Conservation (phyloP, 2,113 vertebrate species). For the Aphyosemion australe region DNA sequence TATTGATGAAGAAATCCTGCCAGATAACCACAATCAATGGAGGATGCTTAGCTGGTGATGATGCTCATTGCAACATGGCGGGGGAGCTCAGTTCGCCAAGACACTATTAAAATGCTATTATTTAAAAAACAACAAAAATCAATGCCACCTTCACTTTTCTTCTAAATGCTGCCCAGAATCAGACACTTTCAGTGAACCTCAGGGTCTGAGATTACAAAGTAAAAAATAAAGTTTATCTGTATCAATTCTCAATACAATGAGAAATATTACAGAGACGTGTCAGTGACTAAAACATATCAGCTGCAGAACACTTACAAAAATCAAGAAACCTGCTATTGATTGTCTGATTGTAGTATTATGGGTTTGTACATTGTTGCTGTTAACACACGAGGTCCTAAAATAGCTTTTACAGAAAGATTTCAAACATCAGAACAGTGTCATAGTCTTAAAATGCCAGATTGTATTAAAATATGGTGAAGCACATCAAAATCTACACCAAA, state of each 20-base stretch:
- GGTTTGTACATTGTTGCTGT: no score
- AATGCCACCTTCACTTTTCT: background rate
- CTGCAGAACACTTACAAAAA: background rate
- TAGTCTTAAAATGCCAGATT: background rate
- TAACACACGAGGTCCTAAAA: background rate
- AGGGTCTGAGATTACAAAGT: no score
- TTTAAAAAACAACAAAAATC: background rate
- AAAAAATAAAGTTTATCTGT: no score
- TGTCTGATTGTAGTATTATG: no score
- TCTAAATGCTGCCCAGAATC: no score
- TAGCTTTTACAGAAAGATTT: background rate
- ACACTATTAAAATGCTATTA: no score
- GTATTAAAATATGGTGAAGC: background rate
- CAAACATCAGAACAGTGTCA: background rate
- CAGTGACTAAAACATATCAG: background rate
- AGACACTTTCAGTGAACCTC: no score
- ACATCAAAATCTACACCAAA: background rate
- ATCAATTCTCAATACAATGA: no score
- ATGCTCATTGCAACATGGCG: slow-evolving; percentile 20
- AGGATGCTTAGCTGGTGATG: slow-evolving; percentile 23
- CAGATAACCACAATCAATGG: slow-evolving; percentile 38
- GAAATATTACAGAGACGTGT: no score
- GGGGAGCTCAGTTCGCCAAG: background rate
- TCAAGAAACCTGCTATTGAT: no score
- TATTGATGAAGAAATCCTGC: slow-evolving; percentile 23